Conservation (phyloP, 2,888 invertebrate species). For the Drosophila parthenogenetica region DNA sequence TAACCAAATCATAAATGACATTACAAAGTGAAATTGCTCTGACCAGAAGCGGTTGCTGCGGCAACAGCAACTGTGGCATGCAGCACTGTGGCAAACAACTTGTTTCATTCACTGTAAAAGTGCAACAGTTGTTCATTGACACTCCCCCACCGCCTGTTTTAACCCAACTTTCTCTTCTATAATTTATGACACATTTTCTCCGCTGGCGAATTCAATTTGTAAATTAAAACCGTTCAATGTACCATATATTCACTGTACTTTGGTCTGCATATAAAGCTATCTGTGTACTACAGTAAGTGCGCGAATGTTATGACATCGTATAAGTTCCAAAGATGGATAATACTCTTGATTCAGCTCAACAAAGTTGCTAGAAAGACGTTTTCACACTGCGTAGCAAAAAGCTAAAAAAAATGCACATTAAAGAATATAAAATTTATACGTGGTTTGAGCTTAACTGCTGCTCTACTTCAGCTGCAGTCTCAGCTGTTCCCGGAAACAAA, state of each 20-base stretch:
- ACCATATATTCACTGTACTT: neutral
- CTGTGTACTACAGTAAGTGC: neutral
- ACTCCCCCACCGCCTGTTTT: neutral
- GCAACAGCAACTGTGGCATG: slow-evolving; percentile 26
- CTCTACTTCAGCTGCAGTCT: neutral
- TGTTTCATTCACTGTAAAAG: neutral
- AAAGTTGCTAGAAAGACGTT: slow-evolving; percentile 1
- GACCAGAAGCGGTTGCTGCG: slow-evolving; percentile 14
- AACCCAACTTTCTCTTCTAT: no score
- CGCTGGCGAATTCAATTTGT: slow-evolving; percentile 20
- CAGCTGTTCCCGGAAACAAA: neutral
- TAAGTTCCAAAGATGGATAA: neutral
- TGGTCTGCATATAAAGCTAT: neutral
- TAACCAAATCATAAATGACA: slow-evolving; percentile 74
- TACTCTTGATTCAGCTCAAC: neutral
- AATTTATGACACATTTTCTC: slow-evolving; percentile 12
- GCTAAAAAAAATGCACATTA: neutral
- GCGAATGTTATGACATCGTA: neutral
- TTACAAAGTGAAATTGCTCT: slow-evolving; percentile 57
- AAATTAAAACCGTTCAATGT: slow-evolving; percentile 31
- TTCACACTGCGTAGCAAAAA: no score
- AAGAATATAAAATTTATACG: slow-evolving; percentile 1
- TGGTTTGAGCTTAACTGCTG: slow-evolving; percentile 7
- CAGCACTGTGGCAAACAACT: slow-evolving; percentile 25
- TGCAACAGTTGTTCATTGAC: slow-evolving; percentile 31